Base-by-base conservation (phyloP, 1,140 invertebrate species). In the Hetaerina americana region DNA sequence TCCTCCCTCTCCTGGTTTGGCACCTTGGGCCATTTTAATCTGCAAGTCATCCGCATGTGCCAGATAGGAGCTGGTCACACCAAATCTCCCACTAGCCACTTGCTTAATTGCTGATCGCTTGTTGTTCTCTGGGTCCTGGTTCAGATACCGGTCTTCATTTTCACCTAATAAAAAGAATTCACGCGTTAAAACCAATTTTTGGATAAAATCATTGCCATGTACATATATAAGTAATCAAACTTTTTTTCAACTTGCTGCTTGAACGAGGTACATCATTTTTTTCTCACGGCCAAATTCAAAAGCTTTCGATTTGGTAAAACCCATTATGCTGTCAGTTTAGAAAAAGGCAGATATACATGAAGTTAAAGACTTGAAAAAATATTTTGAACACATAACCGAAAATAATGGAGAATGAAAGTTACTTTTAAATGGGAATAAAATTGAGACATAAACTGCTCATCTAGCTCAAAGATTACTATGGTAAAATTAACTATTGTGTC, bases 11-110 rank as follows among this genome's bases (percentile, higher is more conserved):
- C 95, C 95, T 0, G 95, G 95, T 78, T 98, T 98, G 25, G 95
- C 96, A 18, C 96, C 96, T 82, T 98, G 96, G n/a, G 96, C 96
- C 95, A 98, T 97, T 84, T 98, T 98, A 78, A 98, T 98, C 82
- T 98, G 96, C 70, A 98, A 79, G 81, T 97, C 95, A 81, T 98
- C 95, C 18, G 97, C 93, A 84, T 99, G 93, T 8, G 96, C 95
- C 27, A 99, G 81, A 79, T 99, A 99, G 0, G 95, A 92, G 49
- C 95, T 95, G 0, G 96, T 99, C 0, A 99, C 97, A 24, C 97
- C 97, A 84, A 99, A 99, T 69, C 97, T 86, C 24, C 97, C 97
- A 40, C 95, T 97, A 5, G 97, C 97, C 29, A 99, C 95, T 87
- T 97, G 90, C 76, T 94, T 94, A 74, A 94, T 94, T 0, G 92